Conservation (phyloP, 2,797 vertebrate genomes). For the Ctenochaetus hawaiiensis region DNA sequence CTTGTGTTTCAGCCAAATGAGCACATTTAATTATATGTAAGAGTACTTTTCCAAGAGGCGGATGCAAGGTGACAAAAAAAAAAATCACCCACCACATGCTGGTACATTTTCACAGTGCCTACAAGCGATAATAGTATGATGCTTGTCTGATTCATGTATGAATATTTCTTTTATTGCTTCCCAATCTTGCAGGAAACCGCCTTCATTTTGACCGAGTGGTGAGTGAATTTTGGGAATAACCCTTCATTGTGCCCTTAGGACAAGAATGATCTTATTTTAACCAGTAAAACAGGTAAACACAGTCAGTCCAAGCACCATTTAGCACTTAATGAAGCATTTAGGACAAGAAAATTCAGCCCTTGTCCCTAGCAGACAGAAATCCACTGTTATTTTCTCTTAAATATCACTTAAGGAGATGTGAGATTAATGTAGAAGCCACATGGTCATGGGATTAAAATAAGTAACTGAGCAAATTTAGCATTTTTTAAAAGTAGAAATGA, state of each 20-base stretch:
- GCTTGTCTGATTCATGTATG: neutral
- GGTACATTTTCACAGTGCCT: neutral
- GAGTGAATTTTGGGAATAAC: neutral
- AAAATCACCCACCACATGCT: neutral
- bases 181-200: conserved; percentile 9
- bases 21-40: neutral
- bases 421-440: neutral
- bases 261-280: neutral
- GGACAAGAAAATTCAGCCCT: neutral
- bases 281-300: conserved; percentile 15
- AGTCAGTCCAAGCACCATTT: neutral
- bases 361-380: neutral
- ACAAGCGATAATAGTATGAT: neutral
- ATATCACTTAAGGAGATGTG: neutral
- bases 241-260: conserved; percentile 1
- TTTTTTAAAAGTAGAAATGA: neutral
- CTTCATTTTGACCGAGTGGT: neutral
- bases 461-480: neutral
- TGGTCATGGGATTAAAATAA: no score
- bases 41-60: neutral
- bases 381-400: neutral
- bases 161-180: neutral
- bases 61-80: neutral
- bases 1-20: neutral
- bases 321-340: neutral